Evolutionary conservation across 1,140 invertebrate species (phyloP), one percentile per base, ranked within the genome.

Genomic region (Copidosoma floridanum): DNA sequence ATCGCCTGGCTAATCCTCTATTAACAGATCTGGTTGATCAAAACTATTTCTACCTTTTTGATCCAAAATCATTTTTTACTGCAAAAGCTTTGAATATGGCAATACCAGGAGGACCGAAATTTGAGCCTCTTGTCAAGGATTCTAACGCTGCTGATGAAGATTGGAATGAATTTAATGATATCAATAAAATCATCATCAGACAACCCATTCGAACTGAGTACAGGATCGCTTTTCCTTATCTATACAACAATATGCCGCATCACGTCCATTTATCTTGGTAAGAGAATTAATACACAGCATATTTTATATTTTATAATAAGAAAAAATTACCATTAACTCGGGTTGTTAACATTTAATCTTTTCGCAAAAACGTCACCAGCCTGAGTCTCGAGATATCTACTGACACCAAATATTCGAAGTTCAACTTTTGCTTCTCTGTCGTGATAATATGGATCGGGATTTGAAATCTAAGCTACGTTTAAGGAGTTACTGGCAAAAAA

Each of bases 91-190:
- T 99, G 14, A 99, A 99, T 73, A 95, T 99, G 91, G 97, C 98
- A n/a, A 99, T 99, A 70, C 98, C 98, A 24, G 98, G 98, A 63
- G 98, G 98, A 4, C 98, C 98, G 0, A 99, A 99, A 80, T 99
- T 99, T 85, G 98, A 99, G 79, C 97, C 98, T 0, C 78, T 99
- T 1, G 95, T 99, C 0, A 99, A 99, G 74, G 98, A 99, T 81
- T 91, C 93, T 65, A 97, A 96, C 75, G 88, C 93, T 63, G 93
- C 90, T 12, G 98, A 99, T 83, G 98, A 99, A 84, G 98, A 99
- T 81, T 99, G 98, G 98, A 99, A 99, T 83, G 98, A 99, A 81
- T 99, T 99, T 72, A 99, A 99, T 83, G 98, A 99, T 74, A 99
- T 99, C 52, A 99, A 99, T 73, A 99, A 99, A 79, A 98, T 99